These are phyloP conservation scores for Gallinago jamesoni DNA, from an alignment of 2,113 vertebrate genomes.

Conservation along the genomic window DNA sequence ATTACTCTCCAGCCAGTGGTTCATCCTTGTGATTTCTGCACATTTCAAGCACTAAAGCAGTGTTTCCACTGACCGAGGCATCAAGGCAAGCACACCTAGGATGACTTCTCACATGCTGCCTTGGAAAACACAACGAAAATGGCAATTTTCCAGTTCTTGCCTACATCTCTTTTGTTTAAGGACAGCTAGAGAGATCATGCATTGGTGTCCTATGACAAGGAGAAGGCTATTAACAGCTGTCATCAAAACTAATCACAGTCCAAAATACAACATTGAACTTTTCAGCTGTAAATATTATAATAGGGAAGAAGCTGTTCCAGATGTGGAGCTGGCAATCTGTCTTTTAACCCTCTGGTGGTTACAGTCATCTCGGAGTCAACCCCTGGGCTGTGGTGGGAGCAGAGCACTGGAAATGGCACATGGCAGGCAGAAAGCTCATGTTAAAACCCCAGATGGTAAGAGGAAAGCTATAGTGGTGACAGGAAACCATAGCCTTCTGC, in stretches of 20 bases:
- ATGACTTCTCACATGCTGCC: not conserved
- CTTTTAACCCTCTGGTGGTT: not conserved
- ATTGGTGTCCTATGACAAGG: not conserved
- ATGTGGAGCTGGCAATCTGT: not conserved
- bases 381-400: fast-evolving
- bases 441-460: not conserved
- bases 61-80: fast-evolving
- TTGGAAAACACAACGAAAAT: not conserved
- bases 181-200: not conserved
- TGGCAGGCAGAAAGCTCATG: not conserved
- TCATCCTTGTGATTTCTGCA: not conserved
- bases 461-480: not conserved
- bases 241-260: not conserved
- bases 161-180: not conserved
- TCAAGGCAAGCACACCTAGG: not conserved
- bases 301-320: not conserved
- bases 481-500: not conserved
- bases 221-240: not conserved
- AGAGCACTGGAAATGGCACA: not conserved
- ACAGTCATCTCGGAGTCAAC: not conserved
- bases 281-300: not conserved
- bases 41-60: not conserved
- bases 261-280: not conserved
- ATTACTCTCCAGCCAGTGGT: not conserved
- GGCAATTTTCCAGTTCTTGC: not conserved